Evolutionary conservation across 1,140 invertebrate genomes (phyloP).

Genomic region (Copidosoma floridanum): DNA sequence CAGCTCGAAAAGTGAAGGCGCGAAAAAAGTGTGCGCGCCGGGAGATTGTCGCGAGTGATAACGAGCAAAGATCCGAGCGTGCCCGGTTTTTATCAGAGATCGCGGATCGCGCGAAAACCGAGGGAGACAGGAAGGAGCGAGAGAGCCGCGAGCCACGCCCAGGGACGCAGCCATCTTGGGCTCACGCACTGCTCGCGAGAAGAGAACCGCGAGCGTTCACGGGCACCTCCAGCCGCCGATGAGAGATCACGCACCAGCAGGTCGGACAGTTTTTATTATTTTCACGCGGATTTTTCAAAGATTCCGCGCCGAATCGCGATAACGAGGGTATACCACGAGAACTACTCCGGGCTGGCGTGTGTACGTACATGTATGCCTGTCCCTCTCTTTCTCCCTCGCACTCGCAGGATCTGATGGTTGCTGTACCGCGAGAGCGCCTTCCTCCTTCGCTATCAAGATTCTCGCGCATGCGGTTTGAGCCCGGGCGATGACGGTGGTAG

Average conservation of each 20-base stretch:
- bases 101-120: background rate
- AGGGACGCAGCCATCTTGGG: constrained; percentile 52
- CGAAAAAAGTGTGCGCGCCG: background rate
- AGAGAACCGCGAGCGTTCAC: background rate
- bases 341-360: background rate
- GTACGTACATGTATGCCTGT: background rate
- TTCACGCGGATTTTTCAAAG: constrained; percentile 1
- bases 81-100: background rate
- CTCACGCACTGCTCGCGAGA: constrained; percentile 42
- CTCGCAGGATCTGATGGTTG: background rate
- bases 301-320: background rate
- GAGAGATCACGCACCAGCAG: background rate
- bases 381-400: background rate
- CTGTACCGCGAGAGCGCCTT: background rate
- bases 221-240: background rate
- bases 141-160: constrained; percentile 46
- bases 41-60: constrained; percentile 26
- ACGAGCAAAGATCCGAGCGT: background rate
- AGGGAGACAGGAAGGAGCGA: constrained; percentile 25
- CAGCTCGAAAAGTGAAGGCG: no score
- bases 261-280: no score
- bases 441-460: constrained; percentile 9
- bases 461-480: constrained; percentile 3
- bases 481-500: no score
- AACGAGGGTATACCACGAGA: background rate